Conservation (phyloP, 2,888 invertebrate species). For the Tachina fera region DNA sequence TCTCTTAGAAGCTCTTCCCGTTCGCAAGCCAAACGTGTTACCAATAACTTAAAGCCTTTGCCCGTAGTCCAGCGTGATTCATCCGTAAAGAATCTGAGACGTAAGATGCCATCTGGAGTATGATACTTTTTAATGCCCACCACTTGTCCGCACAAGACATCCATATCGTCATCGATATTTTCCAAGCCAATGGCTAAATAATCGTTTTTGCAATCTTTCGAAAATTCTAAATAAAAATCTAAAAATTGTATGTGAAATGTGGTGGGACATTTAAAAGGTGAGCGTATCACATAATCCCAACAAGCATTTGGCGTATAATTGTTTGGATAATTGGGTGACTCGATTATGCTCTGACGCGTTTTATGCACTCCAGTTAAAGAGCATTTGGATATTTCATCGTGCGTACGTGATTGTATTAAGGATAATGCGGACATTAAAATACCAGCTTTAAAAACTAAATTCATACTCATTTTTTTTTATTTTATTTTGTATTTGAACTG, state of each 20-base stretch:
- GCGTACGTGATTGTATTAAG: conserved; percentile 72
- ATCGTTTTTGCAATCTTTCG: conserved; percentile 84
- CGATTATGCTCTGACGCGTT: conserved; percentile 83
- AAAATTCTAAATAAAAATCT: conserved; percentile 84
- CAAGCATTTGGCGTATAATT: conserved; percentile 83
- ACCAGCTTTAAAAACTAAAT: conserved; percentile 22
- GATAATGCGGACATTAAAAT: conserved; percentile 19
- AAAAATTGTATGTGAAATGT: conserved; percentile 85
- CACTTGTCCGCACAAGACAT: conserved; percentile 84
- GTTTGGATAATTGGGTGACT: conserved; percentile 84
- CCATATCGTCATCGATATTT: conserved; percentile 77
- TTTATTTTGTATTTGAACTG: background rate
- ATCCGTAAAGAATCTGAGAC: conserved; percentile 83
- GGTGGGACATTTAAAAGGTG: conserved; percentile 83
- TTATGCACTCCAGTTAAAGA: conserved; percentile 82
- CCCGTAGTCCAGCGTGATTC: conserved; percentile 78
- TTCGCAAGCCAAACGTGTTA: conserved; percentile 84
- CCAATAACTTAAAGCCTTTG: conserved; percentile 84
- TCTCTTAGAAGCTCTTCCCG: conserved; percentile 76
- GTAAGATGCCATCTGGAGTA: conserved; percentile 83
- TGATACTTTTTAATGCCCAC: conserved; percentile 83
- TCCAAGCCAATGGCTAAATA: conserved; percentile 84
- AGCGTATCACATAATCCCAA: conserved; percentile 83
- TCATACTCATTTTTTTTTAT: conserved; percentile 32
- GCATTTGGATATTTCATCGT: conserved; percentile 79